Conservation (phyloP, 2,113 vertebrate genomes). For the Boleophthalmus pectinirostris region DNA sequence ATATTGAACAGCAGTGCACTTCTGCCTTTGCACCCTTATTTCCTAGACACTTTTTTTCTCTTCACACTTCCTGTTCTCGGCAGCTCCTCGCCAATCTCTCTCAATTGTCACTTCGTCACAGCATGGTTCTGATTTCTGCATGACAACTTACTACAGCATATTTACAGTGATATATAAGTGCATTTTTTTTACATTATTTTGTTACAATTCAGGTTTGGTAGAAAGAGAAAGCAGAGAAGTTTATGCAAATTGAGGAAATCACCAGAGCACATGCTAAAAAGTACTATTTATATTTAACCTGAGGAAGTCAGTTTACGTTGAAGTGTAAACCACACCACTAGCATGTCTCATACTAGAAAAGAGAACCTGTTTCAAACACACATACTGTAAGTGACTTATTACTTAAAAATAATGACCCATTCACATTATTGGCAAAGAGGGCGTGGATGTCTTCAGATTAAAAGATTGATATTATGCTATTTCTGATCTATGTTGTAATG, state of each 20-base stretch:
- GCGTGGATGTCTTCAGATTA: not conserved
- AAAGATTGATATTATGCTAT: no score
- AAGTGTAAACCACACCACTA: not conserved
- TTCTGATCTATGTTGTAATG: no score
- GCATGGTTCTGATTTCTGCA: constrained; percentile 20
- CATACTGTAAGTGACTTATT: constrained; percentile 2
- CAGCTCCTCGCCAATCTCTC: constrained; percentile 13
- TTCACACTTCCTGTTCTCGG: constrained; percentile 52
- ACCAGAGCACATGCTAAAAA: not conserved
- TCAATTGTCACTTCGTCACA: constrained; percentile 9
- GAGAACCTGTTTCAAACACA: not conserved
- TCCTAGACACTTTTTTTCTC: constrained; percentile 38
- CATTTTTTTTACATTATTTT: not conserved
- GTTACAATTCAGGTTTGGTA: not conserved
- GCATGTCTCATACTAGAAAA: not conserved
- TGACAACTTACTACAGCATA: not conserved
- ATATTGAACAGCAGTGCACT: constrained; percentile 32
- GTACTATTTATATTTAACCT: not conserved
- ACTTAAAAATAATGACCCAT: not conserved
- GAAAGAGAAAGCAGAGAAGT: not conserved
- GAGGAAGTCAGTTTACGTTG: not conserved
- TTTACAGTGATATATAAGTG: not conserved
- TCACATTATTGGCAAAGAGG: not conserved
- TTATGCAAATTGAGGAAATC: not conserved
- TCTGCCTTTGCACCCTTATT: constrained; percentile 55